Evolutionary conservation across 1,140 invertebrate species (phyloP), one percentile per base, ranked within the genome.

Genomic region (Contarinia nasturtii): DNA sequence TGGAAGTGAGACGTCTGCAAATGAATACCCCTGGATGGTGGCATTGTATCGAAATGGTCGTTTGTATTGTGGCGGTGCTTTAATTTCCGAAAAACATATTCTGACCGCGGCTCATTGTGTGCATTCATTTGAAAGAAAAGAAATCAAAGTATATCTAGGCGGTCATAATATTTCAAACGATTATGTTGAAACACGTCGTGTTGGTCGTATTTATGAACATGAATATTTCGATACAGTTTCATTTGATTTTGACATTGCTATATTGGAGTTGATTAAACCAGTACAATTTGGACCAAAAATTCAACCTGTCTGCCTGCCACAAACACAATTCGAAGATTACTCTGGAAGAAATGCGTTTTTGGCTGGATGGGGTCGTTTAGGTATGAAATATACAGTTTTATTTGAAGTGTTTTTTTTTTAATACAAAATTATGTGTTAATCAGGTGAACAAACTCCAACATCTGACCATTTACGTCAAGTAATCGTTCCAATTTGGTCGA

Each of bases 201-300:
- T 73, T 0, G 67, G 64, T 19, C 60, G 59, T 1, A 56, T 69
- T 10, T 62, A 52, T 5, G 47, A 72, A 27, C 81, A 85, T 54
- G 69, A 76, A n/a, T 62, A 74, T 49, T 86, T 80, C 63, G 74
- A 82, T 54, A 56, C 67, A 3, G 68, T 68, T 45, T 78, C 71
- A 2, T 80, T 75, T 51, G 75, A 84, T 60, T 81, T 85, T 55
- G 84, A 87, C 55, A 82, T 86, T 48, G 82, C 80, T 1, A 63
- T 86, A 1, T 62, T 86, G 37, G 72, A 76, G 52, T 64, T 87
- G 47, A 71, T 76, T 48, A 55, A 69, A 20, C 68, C 75, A 0
- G 68, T 83, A 1, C 60, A 69, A 5, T 67, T 77, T 46, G 71
- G 73, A 43, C 61, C 65, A 34, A 54, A 70, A 15, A 67, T 80